Conservation (phyloP, 2,888 invertebrate genomes). For the Archips crataeganus region DNA sequence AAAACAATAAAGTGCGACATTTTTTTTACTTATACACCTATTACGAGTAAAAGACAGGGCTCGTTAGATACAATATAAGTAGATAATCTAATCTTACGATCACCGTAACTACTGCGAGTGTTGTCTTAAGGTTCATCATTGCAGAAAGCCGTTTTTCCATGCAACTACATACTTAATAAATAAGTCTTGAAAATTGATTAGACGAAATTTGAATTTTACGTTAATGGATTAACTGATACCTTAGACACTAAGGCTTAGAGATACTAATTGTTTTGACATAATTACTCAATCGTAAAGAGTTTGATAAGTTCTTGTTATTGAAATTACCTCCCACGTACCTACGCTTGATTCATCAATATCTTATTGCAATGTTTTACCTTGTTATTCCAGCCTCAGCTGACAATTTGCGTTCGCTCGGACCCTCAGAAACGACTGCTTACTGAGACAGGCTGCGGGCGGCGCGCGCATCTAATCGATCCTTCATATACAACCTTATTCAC, state of each 20-base stretch:
- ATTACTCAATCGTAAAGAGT: background rate
- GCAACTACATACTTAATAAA: background rate
- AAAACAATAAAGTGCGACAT: too few relatives aligned
- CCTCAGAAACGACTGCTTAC: conserved; percentile 47
- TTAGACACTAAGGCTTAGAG: background rate
- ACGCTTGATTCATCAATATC: conserved; percentile 1
- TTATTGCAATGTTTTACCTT: conserved; percentile 44
- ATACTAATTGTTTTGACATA: background rate
- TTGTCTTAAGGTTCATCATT: background rate
- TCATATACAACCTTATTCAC: conserved; percentile 57
- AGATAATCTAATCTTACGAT: background rate
- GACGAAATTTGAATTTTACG: background rate
- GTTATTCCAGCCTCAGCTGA: conserved; percentile 63
- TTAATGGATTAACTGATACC: background rate
- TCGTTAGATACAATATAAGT: too few relatives aligned
- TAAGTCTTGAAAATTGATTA: background rate
- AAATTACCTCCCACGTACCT: background rate
- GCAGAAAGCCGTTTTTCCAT: background rate
- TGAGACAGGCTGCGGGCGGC: conserved; percentile 54
- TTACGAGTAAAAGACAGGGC: too few relatives aligned
- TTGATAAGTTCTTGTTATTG: background rate
- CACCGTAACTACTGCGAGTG: too few relatives aligned
- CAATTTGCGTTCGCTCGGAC: conserved; percentile 55
- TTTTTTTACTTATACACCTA: too few relatives aligned
- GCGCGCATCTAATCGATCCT: conserved; percentile 81